A percentile compares a stretch with the other conserved stretches of the same genome.
Conservation (phyloP, 2,113 vertebrate genomes). For the Nycticebus coucang region DNA sequence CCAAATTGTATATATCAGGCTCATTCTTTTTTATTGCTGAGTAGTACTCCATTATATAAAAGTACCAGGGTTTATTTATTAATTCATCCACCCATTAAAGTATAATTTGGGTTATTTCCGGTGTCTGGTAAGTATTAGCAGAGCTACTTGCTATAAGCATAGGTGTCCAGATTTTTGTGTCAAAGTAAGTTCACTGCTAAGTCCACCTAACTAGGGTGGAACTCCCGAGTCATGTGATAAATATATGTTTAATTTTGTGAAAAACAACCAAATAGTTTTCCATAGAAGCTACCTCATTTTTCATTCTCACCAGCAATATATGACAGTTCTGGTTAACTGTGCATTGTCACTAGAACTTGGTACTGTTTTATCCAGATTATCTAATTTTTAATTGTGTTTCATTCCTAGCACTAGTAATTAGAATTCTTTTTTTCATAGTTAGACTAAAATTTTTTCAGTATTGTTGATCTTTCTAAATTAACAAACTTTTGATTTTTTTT, state of each 20-base stretch:
- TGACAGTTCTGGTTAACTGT: not conserved
- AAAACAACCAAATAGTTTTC: not conserved
- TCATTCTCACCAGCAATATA: not conserved
- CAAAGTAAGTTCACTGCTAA: not conserved
- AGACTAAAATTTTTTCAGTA: not conserved
- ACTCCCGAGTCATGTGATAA: not conserved
- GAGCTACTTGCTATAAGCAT: not conserved
- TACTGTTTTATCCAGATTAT: not conserved
- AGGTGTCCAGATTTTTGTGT: not conserved
- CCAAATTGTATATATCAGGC: not conserved
- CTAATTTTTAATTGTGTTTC: not conserved
- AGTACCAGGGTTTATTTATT: not conserved
- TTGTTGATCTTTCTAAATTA: not conserved
- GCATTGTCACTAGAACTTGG: not conserved
- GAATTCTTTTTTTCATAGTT: not conserved
- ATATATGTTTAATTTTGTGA: not conserved
- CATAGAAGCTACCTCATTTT: not conserved
- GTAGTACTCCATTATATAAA: not conserved
- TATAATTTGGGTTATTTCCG: not conserved
- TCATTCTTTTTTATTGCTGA: not conserved
- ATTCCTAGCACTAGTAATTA: not conserved
- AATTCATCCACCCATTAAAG: not conserved
- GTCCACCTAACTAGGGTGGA: not conserved
- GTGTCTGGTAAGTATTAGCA: not conserved
- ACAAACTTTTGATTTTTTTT: not conserved